phyloP scores from a whole-genome alignment of 2,797 vertebrate species.

The Oryzias dopingdopingensis region DNA sequence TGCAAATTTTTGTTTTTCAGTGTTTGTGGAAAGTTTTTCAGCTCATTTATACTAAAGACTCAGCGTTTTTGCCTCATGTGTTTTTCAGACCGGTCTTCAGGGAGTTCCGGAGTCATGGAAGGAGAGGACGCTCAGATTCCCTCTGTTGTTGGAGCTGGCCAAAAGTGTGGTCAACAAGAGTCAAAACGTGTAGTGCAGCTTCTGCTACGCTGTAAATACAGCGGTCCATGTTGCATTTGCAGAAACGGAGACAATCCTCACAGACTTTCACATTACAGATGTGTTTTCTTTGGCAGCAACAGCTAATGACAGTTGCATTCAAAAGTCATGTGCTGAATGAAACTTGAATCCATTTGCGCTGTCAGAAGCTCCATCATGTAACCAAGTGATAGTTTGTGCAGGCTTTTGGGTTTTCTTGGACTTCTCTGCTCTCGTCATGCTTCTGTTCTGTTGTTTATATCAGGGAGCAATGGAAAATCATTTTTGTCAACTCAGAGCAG shows the following conservation, averaged over 20 bases:
- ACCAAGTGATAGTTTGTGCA: slow-evolving; percentile 7
- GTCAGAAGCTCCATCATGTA: slow-evolving; percentile 32
- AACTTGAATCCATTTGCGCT: slow-evolving; percentile 56
- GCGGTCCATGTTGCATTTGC: no score
- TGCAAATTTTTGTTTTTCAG: no score
- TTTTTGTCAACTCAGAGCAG: slow-evolving; percentile 29
- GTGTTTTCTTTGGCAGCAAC: slow-evolving; percentile 44
- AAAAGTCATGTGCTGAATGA: slow-evolving; percentile 62
- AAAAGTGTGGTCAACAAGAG: slow-evolving; percentile 46
- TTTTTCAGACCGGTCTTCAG: slow-evolving; percentile 65
- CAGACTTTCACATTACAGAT: slow-evolving; percentile 14
- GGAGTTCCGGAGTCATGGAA: slow-evolving; percentile 74
- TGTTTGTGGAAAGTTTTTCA: no score
- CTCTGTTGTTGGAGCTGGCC: slow-evolving; percentile 61
- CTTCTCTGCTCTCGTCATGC: no score
- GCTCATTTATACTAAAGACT: slow-evolving; percentile 10
- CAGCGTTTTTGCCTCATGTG: slow-evolving; percentile 29
- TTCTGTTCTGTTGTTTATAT: no score
- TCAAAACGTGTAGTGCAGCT: slow-evolving; percentile 26
- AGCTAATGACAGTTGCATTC: slow-evolving; percentile 61
- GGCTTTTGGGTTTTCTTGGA: not conserved
- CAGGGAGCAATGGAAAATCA: slow-evolving; percentile 9
- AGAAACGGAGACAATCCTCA: not conserved
- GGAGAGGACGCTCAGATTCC: slow-evolving; percentile 66
- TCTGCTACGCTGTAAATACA: not conserved